Percentiles rank a stretch among this genome's conserved stretches.
Evolutionary conservation across 2,797 vertebrate genomes (phyloP).

Genomic region (Clarias fuscus): DNA sequence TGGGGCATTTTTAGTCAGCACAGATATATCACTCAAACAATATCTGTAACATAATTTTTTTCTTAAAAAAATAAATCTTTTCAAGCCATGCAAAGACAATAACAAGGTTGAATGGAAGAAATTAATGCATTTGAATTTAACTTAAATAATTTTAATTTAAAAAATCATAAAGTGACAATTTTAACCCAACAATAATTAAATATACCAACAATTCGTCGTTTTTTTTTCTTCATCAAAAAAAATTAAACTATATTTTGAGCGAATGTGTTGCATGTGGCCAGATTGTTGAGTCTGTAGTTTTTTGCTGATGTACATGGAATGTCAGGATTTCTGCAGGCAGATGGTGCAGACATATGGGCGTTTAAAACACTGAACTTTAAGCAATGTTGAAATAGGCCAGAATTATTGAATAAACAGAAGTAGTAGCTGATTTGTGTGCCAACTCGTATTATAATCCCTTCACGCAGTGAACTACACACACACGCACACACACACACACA

Average conservation of each 20-base stretch:
- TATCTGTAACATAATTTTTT: not conserved
- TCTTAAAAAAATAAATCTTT: too few relatives aligned
- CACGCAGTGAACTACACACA: constrained; percentile 19
- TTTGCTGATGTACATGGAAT: constrained; percentile 27
- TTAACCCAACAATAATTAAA: not conserved
- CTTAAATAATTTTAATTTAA: too few relatives aligned
- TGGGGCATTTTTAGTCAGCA: not conserved
- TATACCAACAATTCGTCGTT: not conserved
- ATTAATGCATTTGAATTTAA: not conserved
- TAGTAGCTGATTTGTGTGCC: constrained; percentile 33
- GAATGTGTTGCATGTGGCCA: not conserved
- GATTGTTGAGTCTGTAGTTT: constrained; percentile 15
- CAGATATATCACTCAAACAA: not conserved
- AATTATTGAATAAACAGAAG: constrained; percentile 44
- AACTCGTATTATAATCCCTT: constrained; percentile 26
- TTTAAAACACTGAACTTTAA: constrained; percentile 57
- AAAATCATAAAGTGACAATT: not conserved
- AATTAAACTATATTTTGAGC: not conserved
- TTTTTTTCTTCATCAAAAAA: not conserved
- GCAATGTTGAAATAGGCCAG: constrained; percentile 43
- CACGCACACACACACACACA: not conserved
- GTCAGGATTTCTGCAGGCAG: constrained; percentile 49
- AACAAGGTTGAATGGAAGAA: not conserved
- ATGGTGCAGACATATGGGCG: constrained; percentile 57
- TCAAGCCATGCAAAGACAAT: not conserved